These are phyloP conservation scores for Drosophila formosana DNA, from an alignment of 2,888 invertebrate genomes.

Conservation along the genomic window DNA sequence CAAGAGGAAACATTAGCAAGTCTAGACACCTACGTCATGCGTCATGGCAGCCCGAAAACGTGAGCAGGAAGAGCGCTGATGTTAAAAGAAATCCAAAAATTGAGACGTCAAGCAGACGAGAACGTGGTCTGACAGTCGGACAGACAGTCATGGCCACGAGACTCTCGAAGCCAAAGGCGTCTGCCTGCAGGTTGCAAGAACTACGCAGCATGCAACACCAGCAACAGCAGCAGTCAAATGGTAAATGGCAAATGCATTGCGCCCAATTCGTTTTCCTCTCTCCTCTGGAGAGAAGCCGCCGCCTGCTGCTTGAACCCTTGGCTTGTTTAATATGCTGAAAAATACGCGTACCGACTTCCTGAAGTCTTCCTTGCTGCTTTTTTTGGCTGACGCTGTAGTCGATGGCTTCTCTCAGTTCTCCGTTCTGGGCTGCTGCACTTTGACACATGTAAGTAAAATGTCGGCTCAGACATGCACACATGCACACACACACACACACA, in stretches of 20 bases:
- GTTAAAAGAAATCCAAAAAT: conserved; percentile 59
- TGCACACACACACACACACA: conserved; percentile 37
- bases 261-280: conserved; percentile 24
- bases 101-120: conserved; percentile 76
- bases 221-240: conserved; percentile 20
- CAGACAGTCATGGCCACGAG: conserved; percentile 28
- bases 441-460: conserved; percentile 70
- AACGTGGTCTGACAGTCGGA: conserved; percentile 61
- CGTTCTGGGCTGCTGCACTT: conserved; percentile 46
- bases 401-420: conserved; percentile 25
- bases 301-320: conserved; percentile 60
- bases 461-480: conserved; percentile 47
- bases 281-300: neutral
- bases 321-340: conserved; percentile 82
- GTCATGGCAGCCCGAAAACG: conserved; percentile 67
- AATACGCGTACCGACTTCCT: conserved; percentile 73
- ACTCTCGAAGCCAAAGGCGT: conserved; percentile 35
- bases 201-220: conserved; percentile 3
- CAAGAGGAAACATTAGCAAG: conserved; percentile 81
- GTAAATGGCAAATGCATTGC: conserved; percentile 47
- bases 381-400: conserved; percentile 36
- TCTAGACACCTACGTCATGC: conserved; percentile 84
- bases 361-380: conserved; percentile 36
- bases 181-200: conserved; percentile 13
- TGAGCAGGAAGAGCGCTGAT: conserved; percentile 60